Evolutionary conservation across 2,888 invertebrate genomes (phyloP).

Genomic region (Perizoma flavofasciatum): DNA sequence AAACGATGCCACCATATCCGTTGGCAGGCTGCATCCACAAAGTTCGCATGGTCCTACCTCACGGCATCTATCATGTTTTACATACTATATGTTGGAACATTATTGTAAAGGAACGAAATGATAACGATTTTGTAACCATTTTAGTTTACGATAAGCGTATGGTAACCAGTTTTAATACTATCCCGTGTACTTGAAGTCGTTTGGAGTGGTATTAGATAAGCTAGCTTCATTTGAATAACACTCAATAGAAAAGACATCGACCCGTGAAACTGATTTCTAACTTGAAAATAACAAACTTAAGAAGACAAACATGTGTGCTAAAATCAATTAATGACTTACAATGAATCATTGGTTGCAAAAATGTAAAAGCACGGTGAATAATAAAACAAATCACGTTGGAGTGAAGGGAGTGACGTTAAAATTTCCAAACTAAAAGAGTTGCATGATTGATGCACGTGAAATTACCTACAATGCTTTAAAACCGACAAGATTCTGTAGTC

Average conservation of each 20-base stretch:
- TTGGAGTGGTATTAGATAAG: constrained; percentile 18
- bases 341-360: constrained; percentile 39
- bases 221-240: constrained; percentile 14
- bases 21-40: constrained; percentile 63
- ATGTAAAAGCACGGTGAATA: constrained; percentile 65
- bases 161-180: constrained; percentile 21
- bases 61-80: constrained; percentile 20
- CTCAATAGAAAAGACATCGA: constrained; percentile 1
- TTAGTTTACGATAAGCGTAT: constrained; percentile 12
- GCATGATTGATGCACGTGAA: constrained; percentile 77
- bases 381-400: constrained; percentile 58
- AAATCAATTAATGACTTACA: constrained; percentile 32
- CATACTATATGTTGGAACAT: constrained; percentile 1
- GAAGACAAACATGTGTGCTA: neutral
- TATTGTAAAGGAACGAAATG: constrained; percentile 3
- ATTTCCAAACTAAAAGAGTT: constrained; percentile 72
- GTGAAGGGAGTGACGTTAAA: constrained; percentile 68
- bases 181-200: constrained; percentile 16
- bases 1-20: constrained; percentile 80
- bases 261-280: neutral
- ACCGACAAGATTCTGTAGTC: constrained; percentile 59
- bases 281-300: neutral
- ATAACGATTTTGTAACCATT: constrained; percentile 24
- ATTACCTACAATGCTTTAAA: constrained; percentile 63
- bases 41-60: constrained; percentile 48